phyloP scores from a whole-genome alignment of 2,113 vertebrate species.

The Sander lucioperca region DNA sequence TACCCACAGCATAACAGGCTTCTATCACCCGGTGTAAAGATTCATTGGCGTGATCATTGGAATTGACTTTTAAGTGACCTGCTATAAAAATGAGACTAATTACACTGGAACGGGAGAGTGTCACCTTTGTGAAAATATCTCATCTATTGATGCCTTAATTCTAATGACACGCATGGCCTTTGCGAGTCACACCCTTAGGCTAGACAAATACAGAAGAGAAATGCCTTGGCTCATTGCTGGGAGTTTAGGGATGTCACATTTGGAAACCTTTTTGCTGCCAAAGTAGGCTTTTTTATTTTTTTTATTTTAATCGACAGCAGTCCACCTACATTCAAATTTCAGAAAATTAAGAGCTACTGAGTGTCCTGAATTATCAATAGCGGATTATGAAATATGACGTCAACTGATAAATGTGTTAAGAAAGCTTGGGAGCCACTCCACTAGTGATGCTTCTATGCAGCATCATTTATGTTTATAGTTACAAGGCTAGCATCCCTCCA shows the following conservation, averaged over 20 bases:
- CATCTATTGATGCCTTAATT: conserved; percentile 74
- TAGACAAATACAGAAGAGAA: conserved; percentile 59
- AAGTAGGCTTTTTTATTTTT: not conserved
- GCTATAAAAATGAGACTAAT: conserved; percentile 76
- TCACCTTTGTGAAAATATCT: conserved; percentile 79
- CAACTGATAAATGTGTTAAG: conserved; percentile 8
- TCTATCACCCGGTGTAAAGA: conserved; percentile 71
- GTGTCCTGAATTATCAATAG: conserved; percentile 30
- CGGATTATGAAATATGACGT: conserved; percentile 18
- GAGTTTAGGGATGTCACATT: conserved; percentile 22
- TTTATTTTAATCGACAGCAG: not conserved
- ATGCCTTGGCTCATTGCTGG: conserved; percentile 38
- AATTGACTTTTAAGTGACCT: conserved; percentile 77
- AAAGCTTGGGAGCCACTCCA: conserved; percentile 4
- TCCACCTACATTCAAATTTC: conserved; percentile 5
- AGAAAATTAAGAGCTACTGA: conserved; percentile 12
- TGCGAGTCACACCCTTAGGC: conserved; percentile 69
- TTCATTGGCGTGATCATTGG: conserved; percentile 61
- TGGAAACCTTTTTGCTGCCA: conserved; percentile 29
- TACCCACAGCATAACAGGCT: conserved; percentile 57
- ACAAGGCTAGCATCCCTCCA: not conserved
- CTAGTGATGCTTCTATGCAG: conserved; percentile 20
- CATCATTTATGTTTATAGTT: conserved; percentile 42
- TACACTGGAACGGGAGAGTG: conserved; percentile 54
- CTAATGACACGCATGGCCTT: conserved; percentile 77